These are phyloP conservation scores for Raja brachyura DNA, from an alignment of 2,113 vertebrate genomes.

Conservation along the genomic window DNA sequence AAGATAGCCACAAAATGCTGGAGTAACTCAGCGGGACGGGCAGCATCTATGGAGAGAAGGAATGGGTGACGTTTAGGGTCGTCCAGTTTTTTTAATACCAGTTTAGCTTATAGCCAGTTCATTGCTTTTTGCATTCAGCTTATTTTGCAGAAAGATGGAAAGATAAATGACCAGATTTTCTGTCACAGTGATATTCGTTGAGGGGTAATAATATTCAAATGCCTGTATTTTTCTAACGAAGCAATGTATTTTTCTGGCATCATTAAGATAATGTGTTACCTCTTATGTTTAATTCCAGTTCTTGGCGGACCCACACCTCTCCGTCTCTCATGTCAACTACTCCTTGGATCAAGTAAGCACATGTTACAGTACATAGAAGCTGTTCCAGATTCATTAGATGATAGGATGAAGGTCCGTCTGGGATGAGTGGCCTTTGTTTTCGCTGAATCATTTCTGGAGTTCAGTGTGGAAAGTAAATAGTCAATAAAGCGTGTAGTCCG, in stretches of 20 bases:
- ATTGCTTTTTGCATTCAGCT: not conserved
- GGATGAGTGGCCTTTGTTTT: not conserved
- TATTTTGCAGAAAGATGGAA: too few species aligned
- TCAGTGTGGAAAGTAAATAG: not conserved
- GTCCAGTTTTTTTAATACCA: not conserved
- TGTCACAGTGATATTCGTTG: not conserved
- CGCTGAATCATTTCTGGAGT: not conserved
- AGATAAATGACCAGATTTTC: not conserved
- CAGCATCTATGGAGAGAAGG: too few species aligned
- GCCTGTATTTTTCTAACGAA: not conserved
- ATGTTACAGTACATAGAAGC: not conserved
- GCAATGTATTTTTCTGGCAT: not conserved
- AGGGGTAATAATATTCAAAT: not conserved
- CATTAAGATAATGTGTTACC: not conserved
- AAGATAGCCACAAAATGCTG: too few species aligned
- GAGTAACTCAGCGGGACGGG: too few species aligned
- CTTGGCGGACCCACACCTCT: constrained; percentile 88
- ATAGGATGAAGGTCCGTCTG: not conserved
- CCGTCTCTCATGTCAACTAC: constrained; percentile 91
- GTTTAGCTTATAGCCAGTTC: not conserved
- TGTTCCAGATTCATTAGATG: not conserved
- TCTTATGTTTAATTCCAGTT: constrained; percentile 68
- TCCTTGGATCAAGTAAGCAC: constrained; percentile 83
- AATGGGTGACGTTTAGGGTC: too few species aligned
- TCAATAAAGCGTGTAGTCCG: not conserved